These are phyloP conservation scores for Cynopterus sphinx DNA, from an alignment of 2,797 vertebrate genomes.

Conservation along the genomic window DNA sequence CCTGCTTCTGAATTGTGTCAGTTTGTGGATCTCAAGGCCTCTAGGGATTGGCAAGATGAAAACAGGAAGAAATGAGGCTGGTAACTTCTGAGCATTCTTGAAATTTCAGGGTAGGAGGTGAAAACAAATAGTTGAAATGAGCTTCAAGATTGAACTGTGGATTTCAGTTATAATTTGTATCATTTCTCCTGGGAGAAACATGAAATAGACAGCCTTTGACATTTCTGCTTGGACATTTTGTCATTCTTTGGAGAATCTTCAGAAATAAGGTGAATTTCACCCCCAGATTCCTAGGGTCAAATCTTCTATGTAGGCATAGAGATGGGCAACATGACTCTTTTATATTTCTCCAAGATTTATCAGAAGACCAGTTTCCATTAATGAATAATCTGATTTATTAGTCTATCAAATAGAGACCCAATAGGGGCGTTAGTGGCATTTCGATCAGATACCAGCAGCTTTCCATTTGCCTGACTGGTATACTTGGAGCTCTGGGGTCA, in stretches of 20 bases:
- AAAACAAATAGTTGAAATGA: background rate
- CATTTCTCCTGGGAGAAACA: background rate
- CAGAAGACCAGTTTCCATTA: background rate
- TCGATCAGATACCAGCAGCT: background rate
- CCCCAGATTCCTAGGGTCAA: background rate
- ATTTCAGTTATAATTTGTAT: background rate
- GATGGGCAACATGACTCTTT: background rate
- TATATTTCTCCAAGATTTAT: background rate
- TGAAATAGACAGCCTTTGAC: background rate
- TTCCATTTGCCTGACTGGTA: background rate
- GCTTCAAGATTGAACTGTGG: background rate
- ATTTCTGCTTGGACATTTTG: background rate
- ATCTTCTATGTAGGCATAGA: background rate
- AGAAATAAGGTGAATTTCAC: background rate
- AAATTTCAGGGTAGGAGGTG: background rate
- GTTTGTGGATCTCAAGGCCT: background rate
- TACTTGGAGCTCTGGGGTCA: background rate
- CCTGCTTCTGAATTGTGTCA: background rate
- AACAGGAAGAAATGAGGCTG: background rate
- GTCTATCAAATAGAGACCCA: background rate
- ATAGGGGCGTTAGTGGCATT: background rate
- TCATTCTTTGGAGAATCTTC: background rate
- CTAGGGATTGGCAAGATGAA: background rate
- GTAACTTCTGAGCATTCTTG: background rate
- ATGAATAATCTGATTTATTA: slow-evolving; percentile 16